phyloP scores from a whole-genome alignment of 2,888 invertebrate species.

The Drosophila percnosoma region DNA sequence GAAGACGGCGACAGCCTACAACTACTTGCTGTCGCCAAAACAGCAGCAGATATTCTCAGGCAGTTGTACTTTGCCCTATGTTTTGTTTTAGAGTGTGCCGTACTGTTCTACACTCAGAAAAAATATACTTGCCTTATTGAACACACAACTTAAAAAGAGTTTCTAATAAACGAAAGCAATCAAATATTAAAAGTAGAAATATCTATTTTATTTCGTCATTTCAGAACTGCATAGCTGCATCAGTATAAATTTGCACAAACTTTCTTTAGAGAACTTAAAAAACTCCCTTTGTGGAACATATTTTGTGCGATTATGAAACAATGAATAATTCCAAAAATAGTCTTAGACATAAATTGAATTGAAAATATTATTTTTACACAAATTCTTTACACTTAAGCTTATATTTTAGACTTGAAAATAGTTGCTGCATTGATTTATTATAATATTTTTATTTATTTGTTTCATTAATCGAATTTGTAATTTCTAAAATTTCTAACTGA shows the following conservation, averaged over 20 bases:
- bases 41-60: not conserved
- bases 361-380: not conserved
- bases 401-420: not conserved
- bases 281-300: not conserved
- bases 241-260: not conserved
- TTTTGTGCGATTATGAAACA: not conserved
- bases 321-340: not conserved
- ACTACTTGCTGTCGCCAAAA: slow-evolving; percentile 62
- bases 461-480: not conserved
- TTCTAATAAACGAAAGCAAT: not conserved
- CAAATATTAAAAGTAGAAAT: not conserved
- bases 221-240: not conserved
- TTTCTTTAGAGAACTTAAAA: not conserved
- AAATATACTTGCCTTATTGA: not conserved
- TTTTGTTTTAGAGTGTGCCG: slow-evolving; percentile 4
- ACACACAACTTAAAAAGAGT: not conserved
- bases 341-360: not conserved
- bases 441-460: not conserved
- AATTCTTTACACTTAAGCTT: not conserved
- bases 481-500: not conserved
- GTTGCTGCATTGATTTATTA: not conserved
- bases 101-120: slow-evolving; percentile 1
- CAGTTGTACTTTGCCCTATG: not conserved
- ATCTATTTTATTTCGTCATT: not conserved
- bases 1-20: not conserved